These are phyloP conservation scores for Erinaceus europaeus DNA, from an alignment of 2,113 vertebrate species.

Conservation along the genomic window DNA sequence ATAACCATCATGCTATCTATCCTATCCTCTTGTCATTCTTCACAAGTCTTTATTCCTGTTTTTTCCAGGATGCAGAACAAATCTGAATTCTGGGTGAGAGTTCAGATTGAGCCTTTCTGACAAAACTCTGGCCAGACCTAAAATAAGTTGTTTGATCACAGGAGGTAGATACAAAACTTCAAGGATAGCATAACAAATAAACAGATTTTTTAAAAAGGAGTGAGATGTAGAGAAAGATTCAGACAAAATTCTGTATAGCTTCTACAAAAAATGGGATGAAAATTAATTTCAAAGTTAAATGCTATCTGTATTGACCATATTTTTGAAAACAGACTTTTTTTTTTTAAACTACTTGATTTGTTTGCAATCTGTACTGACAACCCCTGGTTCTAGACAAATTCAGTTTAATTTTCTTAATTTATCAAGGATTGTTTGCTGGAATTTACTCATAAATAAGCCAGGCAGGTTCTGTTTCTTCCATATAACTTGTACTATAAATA, in stretches of 20 bases:
- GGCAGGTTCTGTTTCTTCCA: neutral
- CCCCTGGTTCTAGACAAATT: neutral
- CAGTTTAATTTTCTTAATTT: neutral
- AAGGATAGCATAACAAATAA: slow-evolving; percentile 6
- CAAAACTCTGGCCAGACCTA: slow-evolving; percentile 46
- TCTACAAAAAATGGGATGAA: neutral
- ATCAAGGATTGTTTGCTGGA: neutral
- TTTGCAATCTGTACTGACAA: neutral
- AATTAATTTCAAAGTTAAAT: slow-evolving; percentile 27
- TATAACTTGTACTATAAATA: neutral
- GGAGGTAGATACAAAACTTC: slow-evolving; percentile 8
- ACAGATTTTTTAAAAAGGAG: neutral
- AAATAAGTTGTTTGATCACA: slow-evolving; percentile 61
- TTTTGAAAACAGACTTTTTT: neutral
- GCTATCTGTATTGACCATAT: neutral
- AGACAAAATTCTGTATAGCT: neutral
- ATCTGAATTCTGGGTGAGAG: slow-evolving; percentile 21
- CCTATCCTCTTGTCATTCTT: too few relatives aligned
- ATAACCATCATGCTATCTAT: too few relatives aligned
- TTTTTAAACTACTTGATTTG: neutral
- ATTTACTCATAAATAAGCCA: neutral
- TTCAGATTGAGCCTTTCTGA: slow-evolving; percentile 47
- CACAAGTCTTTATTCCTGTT: neutral
- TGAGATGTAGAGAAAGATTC: neutral
- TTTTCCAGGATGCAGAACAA: slow-evolving; percentile 9